These are phyloP conservation scores for Stictocephala bisonia DNA, from an alignment of 2,888 invertebrate genomes.

Conservation along the genomic window DNA sequence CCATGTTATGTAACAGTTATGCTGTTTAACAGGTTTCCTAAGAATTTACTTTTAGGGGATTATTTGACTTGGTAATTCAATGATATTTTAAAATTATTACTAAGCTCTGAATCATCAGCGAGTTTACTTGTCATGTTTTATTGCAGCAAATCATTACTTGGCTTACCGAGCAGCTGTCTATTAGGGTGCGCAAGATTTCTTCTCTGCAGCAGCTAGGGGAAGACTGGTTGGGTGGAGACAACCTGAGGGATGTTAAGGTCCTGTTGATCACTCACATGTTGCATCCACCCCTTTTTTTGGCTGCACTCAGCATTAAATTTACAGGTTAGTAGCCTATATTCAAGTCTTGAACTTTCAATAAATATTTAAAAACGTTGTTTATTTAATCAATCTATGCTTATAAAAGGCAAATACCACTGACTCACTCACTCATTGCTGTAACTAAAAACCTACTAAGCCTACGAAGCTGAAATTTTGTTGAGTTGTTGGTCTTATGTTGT, in stretches of 20 bases:
- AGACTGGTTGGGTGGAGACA: constrained; percentile 59
- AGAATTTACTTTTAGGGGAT: no score
- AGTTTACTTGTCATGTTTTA: constrained; percentile 47
- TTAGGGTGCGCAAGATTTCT: constrained; percentile 63
- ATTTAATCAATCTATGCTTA: no score
- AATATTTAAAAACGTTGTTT: no score
- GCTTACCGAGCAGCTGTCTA: constrained; percentile 65
- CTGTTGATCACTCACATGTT: constrained; percentile 65
- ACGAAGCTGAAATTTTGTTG: no score
- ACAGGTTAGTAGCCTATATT: constrained; percentile 63
- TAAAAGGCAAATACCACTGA: no score
- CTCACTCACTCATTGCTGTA: no score
- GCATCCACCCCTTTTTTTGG: constrained; percentile 66
- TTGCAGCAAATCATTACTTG: constrained; percentile 64
- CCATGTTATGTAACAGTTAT: no score
- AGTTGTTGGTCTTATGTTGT: no score
- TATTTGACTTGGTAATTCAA: not conserved
- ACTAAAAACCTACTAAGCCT: no score
- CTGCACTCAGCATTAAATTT: constrained; percentile 68
- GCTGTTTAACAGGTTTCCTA: no score
- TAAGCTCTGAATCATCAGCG: not conserved
- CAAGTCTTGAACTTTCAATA: not conserved
- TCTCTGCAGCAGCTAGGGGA: constrained; percentile 58
- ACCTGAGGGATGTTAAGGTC: constrained; percentile 60
- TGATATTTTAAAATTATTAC: not conserved